phyloP scores from a whole-genome alignment of 2,888 invertebrate species.

The Chymomyza caudatula region DNA sequence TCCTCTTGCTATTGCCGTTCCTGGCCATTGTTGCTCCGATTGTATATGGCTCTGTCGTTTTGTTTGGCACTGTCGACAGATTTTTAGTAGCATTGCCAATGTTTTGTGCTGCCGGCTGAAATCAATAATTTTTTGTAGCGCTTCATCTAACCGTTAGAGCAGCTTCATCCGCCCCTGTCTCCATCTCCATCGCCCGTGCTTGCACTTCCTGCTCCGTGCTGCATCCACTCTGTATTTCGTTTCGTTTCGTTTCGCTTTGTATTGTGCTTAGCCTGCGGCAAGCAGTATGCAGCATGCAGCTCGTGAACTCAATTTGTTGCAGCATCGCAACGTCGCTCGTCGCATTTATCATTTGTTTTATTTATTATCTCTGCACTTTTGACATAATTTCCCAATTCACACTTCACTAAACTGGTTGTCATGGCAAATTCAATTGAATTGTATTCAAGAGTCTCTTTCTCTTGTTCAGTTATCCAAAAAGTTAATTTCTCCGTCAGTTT shows the following conservation, averaged over 20 bases:
- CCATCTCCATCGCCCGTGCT: too few relatives aligned
- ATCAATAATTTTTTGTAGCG: conserved; percentile 44
- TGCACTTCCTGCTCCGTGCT: neutral
- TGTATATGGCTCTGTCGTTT: neutral
- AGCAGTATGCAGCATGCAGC: conserved; percentile 1
- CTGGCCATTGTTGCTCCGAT: conserved; percentile 24
- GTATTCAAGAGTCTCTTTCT: neutral
- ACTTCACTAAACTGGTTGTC: neutral
- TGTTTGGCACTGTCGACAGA: neutral
- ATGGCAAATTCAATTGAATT: neutral
- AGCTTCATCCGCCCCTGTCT: neutral
- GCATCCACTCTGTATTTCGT: too few relatives aligned
- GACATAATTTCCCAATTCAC: conserved; percentile 11
- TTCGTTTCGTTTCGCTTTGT: conserved; percentile 16
- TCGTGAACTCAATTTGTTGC: neutral
- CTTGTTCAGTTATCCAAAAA: neutral
- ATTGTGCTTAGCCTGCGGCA: conserved; percentile 1
- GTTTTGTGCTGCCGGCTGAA: conserved; percentile 19
- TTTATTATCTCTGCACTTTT: conserved; percentile 6
- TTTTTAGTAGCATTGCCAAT: neutral
- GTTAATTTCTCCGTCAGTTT: conserved; percentile 3
- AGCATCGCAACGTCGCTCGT: neutral
- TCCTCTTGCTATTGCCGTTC: conserved; percentile 1
- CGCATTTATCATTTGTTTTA: conserved; percentile 5
- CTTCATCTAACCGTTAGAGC: neutral